phyloP scores from a whole-genome alignment of 2,888 invertebrate genomes.

The Spisula solida region DNA sequence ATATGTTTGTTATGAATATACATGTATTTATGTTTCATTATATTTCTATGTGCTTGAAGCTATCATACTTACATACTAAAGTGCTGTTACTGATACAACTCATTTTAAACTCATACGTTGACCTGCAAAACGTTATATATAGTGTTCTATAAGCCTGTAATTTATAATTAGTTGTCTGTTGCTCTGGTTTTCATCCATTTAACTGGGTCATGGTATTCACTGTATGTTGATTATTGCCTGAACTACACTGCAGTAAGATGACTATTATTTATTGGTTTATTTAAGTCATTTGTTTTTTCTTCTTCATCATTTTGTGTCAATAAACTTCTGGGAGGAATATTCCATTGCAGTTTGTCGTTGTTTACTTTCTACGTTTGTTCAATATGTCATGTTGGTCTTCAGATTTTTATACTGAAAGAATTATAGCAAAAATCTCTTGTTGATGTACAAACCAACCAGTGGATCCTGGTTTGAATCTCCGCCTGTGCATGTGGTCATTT shows the following conservation, averaged over 20 bases:
- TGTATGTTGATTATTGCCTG: neutral
- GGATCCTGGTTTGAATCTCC: too few relatives aligned
- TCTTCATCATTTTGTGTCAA: slow-evolving; percentile 55
- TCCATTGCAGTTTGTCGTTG: neutral
- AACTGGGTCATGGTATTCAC: neutral
- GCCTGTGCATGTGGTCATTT: too few relatives aligned
- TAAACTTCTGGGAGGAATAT: slow-evolving; percentile 35
- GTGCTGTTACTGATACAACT: slow-evolving; percentile 8
- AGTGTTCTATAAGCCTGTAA: slow-evolving; percentile 13
- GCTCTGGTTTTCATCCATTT: neutral
- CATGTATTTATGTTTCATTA: neutral
- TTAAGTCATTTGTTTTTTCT: slow-evolving; percentile 14
- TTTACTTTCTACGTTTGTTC: neutral
- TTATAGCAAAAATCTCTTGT: too few relatives aligned
- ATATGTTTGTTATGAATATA: slow-evolving; percentile 16
- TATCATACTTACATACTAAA: neutral
- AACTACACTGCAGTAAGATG: slow-evolving; percentile 9
- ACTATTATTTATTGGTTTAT: slow-evolving; percentile 29
- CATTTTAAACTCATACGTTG: neutral
- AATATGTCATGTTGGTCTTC: neutral
- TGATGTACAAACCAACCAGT: too few relatives aligned
- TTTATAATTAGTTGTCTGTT: neutral
- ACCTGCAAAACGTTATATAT: neutral
- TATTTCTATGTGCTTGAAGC: neutral
- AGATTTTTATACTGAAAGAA: neutral